These are phyloP conservation scores for Hippolais icterina DNA, from an alignment of 2,113 vertebrate genomes.

Conservation along the genomic window DNA sequence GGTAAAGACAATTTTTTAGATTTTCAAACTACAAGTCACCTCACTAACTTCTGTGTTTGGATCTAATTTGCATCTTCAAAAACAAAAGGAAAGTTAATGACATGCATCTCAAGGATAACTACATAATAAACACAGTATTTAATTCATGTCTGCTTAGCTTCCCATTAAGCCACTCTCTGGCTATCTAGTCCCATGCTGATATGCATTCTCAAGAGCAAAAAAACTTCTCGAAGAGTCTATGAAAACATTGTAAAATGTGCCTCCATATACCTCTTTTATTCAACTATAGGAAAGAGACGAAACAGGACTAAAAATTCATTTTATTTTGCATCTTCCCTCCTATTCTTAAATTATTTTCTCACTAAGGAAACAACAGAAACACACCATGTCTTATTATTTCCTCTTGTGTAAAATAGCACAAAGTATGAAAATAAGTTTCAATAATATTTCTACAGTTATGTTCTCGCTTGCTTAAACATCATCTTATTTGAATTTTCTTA, in stretches of 20 bases:
- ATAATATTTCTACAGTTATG: not conserved
- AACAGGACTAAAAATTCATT: not conserved
- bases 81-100: not conserved
- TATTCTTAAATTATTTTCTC: not conserved
- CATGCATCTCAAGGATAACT: not conserved
- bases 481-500: not conserved
- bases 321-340: not conserved
- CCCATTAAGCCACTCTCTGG: not conserved
- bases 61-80: not conserved
- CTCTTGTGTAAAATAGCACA: not conserved
- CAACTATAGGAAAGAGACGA: not conserved
- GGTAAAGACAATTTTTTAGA: not conserved
- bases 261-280: not conserved
- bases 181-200: not conserved
- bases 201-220: not conserved
- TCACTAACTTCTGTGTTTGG: not conserved
- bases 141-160: not conserved
- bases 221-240: not conserved
- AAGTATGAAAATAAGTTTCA: not conserved
- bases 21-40: not conserved
- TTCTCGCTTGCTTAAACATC: not conserved
- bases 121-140: not conserved
- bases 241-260: not conserved
- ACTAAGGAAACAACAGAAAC: not conserved
- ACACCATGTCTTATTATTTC: not conserved